These are phyloP conservation scores for Drosophila pseudotalamancana DNA, from an alignment of 2,888 invertebrate species.

Conservation along the genomic window DNA sequence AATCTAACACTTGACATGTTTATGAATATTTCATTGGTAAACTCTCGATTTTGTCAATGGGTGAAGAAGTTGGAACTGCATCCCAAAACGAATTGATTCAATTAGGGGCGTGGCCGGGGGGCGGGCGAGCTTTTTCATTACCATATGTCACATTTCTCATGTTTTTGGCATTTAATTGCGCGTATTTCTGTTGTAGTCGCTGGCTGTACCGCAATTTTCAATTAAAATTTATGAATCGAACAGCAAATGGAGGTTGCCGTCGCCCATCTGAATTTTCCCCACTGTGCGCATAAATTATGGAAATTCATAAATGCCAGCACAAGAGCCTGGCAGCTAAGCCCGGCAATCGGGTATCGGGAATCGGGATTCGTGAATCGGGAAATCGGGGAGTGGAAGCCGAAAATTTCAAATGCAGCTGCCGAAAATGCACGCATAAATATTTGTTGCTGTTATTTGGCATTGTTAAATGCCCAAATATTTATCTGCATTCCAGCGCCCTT, in stretches of 20 bases:
- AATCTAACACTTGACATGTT: slow-evolving; percentile 47
- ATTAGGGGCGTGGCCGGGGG: slow-evolving; percentile 3
- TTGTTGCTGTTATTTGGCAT: slow-evolving; percentile 58
- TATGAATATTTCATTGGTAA: slow-evolving; percentile 48
- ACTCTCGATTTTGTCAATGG: slow-evolving; percentile 15
- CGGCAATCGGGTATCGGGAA: neutral
- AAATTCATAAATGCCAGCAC: slow-evolving; percentile 49
- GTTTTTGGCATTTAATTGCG: slow-evolving; percentile 69
- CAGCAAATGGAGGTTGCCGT: slow-evolving; percentile 31
- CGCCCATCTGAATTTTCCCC: slow-evolving; percentile 8
- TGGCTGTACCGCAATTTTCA: slow-evolving; percentile 63
- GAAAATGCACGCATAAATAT: slow-evolving; percentile 54
- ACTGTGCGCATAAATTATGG: slow-evolving; percentile 63
- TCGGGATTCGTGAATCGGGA: neutral
- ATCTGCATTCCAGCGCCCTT: slow-evolving; percentile 40
- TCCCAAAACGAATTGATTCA: slow-evolving; percentile 41
- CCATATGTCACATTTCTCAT: slow-evolving; percentile 48
- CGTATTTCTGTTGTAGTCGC: slow-evolving; percentile 28
- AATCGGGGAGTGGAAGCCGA: neutral
- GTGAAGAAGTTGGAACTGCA: slow-evolving; percentile 13
- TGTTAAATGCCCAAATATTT: slow-evolving; percentile 76
- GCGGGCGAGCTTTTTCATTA: slow-evolving; percentile 10
- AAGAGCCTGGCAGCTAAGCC: neutral
- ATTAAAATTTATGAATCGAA: slow-evolving; percentile 74
- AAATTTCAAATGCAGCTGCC: slow-evolving; percentile 27